Percentiles rank a stretch among this genome's conserved stretches.
Evolutionary conservation across 2,888 invertebrate species (phyloP).

Genomic region (Protodeltote pygarga): DNA sequence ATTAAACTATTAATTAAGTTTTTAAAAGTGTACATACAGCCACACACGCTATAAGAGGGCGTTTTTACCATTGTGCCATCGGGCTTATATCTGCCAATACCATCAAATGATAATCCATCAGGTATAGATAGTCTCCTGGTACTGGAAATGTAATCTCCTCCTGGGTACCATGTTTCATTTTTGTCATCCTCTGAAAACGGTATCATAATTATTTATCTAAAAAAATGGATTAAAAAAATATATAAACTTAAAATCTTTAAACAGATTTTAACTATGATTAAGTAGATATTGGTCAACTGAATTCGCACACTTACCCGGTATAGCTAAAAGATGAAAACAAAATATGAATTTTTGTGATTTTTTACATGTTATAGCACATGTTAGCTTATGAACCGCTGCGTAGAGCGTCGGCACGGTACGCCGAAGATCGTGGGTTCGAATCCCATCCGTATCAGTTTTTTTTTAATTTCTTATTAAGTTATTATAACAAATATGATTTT

Average conservation of each 20-base stretch:
- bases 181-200: constrained; percentile 65
- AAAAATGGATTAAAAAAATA: not conserved
- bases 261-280: too few relatives aligned
- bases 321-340: constrained; percentile 7
- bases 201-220: too few relatives aligned
- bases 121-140: constrained; percentile 54
- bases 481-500: too few relatives aligned
- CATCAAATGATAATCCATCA: constrained; percentile 49
- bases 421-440: too few relatives aligned
- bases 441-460: too few relatives aligned
- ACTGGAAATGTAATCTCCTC: constrained; percentile 53
- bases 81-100: constrained; percentile 33
- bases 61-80: constrained; percentile 4
- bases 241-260: not conserved
- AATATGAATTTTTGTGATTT: too few relatives aligned
- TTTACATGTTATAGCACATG: too few relatives aligned
- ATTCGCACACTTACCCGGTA: constrained; percentile 14
- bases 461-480: too few relatives aligned
- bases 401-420: too few relatives aligned
- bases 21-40: not conserved
- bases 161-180: constrained; percentile 51
- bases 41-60: not conserved
- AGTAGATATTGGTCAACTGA: too few relatives aligned
- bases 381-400: too few relatives aligned
- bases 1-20: not conserved